Evolutionary conservation across 2,888 invertebrate genomes (phyloP).

Genomic region (Pyralis farinalis): DNA sequence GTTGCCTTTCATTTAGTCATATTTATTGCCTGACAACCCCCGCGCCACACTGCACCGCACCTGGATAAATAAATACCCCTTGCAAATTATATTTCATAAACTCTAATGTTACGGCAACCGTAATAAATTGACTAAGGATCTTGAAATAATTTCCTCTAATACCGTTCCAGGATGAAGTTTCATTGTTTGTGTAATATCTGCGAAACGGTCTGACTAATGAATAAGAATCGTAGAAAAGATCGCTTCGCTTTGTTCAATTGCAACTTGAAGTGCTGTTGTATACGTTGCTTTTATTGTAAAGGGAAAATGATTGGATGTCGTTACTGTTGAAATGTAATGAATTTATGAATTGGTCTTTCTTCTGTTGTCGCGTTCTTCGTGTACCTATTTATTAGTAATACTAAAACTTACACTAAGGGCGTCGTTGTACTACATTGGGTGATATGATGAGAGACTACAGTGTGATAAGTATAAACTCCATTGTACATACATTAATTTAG

Average conservation of each 20-base stretch:
- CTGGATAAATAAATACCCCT: conserved; percentile 28
- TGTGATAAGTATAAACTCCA: no score
- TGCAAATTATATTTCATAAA: conserved; percentile 33
- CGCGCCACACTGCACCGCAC: conserved; percentile 18
- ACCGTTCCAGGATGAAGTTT: conserved; percentile 21
- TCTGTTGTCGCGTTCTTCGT: neutral
- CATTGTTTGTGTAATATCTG: conserved; percentile 21
- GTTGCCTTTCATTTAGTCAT: conserved; percentile 35
- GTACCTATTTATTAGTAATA: no score
- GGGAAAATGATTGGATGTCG: no score
- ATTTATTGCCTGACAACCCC: conserved; percentile 35
- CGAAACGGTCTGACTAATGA: conserved; percentile 16
- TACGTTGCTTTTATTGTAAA: neutral
- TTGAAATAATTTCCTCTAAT: conserved; percentile 24
- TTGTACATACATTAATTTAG: no score
- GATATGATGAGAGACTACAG: no score
- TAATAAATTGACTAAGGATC: conserved; percentile 27
- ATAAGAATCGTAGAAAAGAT: conserved; percentile 9
- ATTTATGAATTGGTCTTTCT: no score
- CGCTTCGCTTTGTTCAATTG: conserved; percentile 5
- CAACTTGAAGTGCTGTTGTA: neutral
- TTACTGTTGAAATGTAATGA: no score
- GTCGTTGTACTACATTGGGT: no score
- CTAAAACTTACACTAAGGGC: no score
- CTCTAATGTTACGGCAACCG: conserved; percentile 21